Evolutionary conservation across 1,140 invertebrate species (phyloP), one percentile per base, ranked within the genome.

Genomic region (Tetragonula clypearis): DNA sequence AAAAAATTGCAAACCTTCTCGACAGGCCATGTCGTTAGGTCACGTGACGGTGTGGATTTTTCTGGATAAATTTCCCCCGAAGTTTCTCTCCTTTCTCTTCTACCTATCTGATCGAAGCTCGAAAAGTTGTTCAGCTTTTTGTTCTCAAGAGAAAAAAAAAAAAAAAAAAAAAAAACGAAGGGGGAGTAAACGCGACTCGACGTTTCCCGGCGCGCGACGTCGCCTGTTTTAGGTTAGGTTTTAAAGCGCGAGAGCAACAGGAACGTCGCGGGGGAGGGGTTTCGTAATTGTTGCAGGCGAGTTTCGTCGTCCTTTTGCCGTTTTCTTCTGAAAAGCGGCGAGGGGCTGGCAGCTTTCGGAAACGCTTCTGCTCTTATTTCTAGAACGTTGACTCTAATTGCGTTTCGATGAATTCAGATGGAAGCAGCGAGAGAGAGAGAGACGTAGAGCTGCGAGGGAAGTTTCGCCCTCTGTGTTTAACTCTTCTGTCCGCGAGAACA

Each of bases 1-100:
- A 55, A 75, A 82, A 82, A 62, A 60, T 82, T 26, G 21, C 68
- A 68, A 68, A 21, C 26, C 26, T 79, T 69, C 30, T 49, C n/a
- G 41, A 65, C 35, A 41, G 11, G 2, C 19, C 56, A 23, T 19
- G 26, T 74, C 53, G 53, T 49, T 49, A 49, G 6, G 41, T 49
- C 41, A 49, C 23, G 23, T 60, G n/a, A 62, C 74, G 23, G 15
- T 68, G 55, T 62, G n/a, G 49, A 49, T 56, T 58, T 75, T 75
- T 41, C n/a, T 9, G 19, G 41, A 55, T 68, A 26, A 66, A 79
- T 66, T 55, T 79, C 8, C 14, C 17, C 17, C 2, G 0, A 0
- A n/a, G 5, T 53, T 53, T 23, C 12, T 17, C 6, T 12, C 8
- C 41, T 11, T 49, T 21, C 21, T 11, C 1, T 1, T 0, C 35